A percentile compares a stretch with the other conserved stretches of the same genome.
Evolutionary conservation across 2,888 invertebrate genomes (phyloP).

Genomic region (Rhagonycha lutea): DNA sequence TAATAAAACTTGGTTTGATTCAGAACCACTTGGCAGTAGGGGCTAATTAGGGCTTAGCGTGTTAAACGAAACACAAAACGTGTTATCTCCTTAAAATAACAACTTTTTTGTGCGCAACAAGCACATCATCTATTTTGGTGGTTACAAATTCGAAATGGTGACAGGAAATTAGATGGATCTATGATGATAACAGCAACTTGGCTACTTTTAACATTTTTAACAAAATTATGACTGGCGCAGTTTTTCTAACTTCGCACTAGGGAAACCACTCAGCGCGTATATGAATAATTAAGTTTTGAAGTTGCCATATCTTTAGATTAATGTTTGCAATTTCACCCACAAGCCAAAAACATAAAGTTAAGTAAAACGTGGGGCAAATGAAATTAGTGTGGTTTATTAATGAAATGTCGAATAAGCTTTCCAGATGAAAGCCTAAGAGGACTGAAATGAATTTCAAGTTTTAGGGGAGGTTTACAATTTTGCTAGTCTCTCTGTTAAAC

Average conservation of each 20-base stretch:
- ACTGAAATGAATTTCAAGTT: no score
- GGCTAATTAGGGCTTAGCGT: neutral
- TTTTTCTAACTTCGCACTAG: neutral
- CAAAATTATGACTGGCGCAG: neutral
- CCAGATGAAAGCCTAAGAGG: neutral
- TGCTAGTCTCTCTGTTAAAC: no score
- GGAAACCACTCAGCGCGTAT: neutral
- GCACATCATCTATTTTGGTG: neutral
- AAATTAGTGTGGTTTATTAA: neutral
- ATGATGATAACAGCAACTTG: neutral
- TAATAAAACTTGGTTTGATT: neutral
- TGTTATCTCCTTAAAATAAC: neutral
- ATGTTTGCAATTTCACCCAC: neutral
- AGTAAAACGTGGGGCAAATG: neutral
- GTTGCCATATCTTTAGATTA: neutral
- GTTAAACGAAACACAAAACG: neutral
- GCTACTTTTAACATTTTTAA: neutral
- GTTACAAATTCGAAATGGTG: neutral
- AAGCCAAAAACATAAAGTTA: neutral
- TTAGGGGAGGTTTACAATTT: no score
- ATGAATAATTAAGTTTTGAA: neutral
- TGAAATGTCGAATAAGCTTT: neutral
- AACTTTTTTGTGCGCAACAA: neutral
- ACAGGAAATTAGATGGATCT: neutral
- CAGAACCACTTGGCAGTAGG: neutral